Base-by-base conservation (phyloP, 2,888 invertebrate genomes). In the Dioctria linearis region DNA sequence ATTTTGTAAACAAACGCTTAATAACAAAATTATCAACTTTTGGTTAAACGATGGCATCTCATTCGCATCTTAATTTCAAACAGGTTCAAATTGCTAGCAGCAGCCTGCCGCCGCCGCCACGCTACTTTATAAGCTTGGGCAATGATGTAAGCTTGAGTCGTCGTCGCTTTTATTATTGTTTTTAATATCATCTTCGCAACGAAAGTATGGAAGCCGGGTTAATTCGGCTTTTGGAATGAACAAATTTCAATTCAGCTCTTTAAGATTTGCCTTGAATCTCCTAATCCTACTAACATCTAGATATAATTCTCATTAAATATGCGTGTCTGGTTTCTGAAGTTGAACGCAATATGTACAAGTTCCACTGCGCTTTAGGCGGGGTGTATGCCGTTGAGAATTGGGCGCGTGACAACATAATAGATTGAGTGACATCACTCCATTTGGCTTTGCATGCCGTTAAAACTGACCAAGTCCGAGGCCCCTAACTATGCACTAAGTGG, bases 121-220 rank as follows among this genome's bases (percentile, higher is more conserved):
- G 25, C 1, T 13, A 46, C 46, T 46, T 46, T 6, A 8, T 42
- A 67, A 67, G 25, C 43, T 67, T 43, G 46, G 5, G 49, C 6
- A 43, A 67, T 67, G 67, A 67, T 67, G 49, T 67, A 67, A 67
- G 67, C 67, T 43, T 25, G 46, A n/a, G n/a, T n/a, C 37, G 49
- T 4, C 11, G 43, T 25, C 25, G 37, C 25, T 13, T 42, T 66
- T 66, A 42, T 49, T 67, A 43, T 46, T 67, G 13, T 67, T 67
- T 13, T 4, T 3, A 4, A 9, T 4, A 11, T 43, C 3, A 25
- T 67, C 13, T 37, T 25, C 25, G n/a, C 3, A 67, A 43, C 49
- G 13, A 25, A 3, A 13, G 8, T 25, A 43, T 3, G 3, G 25
- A 25, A 67, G 13, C 25, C 49, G 13, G 46, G 3, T 6, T n/a